Evolutionary conservation across 1,140 invertebrate species (phyloP).

Genomic region (Temnothorax curvispinosus): DNA sequence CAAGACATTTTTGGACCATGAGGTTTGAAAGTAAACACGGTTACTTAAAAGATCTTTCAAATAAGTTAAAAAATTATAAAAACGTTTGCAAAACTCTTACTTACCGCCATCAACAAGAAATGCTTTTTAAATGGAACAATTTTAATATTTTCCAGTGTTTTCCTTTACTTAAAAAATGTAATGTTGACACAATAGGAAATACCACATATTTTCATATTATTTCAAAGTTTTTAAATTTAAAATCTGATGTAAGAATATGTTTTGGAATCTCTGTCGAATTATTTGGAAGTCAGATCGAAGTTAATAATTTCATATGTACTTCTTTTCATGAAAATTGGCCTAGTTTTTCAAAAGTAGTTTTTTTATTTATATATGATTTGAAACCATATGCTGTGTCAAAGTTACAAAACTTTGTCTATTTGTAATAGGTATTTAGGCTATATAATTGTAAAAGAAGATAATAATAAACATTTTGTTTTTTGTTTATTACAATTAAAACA

Average conservation of each 20-base stretch:
- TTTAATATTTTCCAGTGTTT: neutral
- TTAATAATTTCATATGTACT: constrained; percentile 2
- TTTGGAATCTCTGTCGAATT: neutral
- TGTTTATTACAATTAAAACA: neutral
- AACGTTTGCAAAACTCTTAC: neutral
- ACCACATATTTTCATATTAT: neutral
- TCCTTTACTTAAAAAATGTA: neutral
- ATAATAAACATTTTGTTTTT: neutral
- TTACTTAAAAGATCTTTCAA: constrained; percentile 9
- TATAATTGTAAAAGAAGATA: neutral
- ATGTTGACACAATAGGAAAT: neutral
- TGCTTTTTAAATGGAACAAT: neutral
- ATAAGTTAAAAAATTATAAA: constrained; percentile 7
- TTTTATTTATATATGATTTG: constrained; percentile 2
- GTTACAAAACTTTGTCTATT: neutral
- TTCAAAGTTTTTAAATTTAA: neutral
- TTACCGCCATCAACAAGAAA: neutral
- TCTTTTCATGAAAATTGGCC: neutral
- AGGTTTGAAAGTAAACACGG: neutral
- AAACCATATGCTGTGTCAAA: constrained; percentile 2
- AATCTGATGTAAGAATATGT: neutral
- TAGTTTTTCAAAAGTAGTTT: neutral
- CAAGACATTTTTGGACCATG: neutral
- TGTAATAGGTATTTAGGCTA: neutral
- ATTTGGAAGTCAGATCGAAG: neutral